Base-by-base conservation (phyloP, 2,113 vertebrate species). In the Eonycteris spelaea region DNA sequence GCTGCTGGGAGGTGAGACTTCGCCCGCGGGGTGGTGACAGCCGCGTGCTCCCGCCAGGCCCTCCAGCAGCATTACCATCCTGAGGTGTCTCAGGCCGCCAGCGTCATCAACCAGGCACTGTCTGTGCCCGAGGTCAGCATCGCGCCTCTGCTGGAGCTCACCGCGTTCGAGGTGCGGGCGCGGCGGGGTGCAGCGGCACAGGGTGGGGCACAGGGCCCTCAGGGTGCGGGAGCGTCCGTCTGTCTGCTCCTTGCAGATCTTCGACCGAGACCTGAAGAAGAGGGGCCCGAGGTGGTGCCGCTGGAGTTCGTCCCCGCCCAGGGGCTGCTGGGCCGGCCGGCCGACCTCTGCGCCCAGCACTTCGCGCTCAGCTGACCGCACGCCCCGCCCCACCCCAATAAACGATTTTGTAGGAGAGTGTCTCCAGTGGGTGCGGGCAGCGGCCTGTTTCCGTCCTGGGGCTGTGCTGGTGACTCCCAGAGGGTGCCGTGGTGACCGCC, bases 21-120 rank as follows among this genome's bases (percentile, higher is more conserved):
- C 19, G 33, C 65, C 35, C 35, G 9, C 3, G 35, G 19, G 35
- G 14, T 19, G 71, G 38, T 91, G 28, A 86, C 0, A 0, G 2
- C 33, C 24, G 0, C 0, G 0, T 30, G 12, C 33, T 22, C 59
- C 33, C 48, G 48, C 0, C 96, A 99, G 99, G 98, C 98, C 1
- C 98, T 99, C 33, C 99, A 99, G 98, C 99, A 87, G 51, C 99
- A 99, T 97, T 99, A 99, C 96, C 99, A 99, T 92, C 99, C 99
- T 1, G 99, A 99, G 77, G 99, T 99, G 96, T 98, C 99, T 95
- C 99, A 98, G 96, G 98, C 99, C 14, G 99, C 99, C 33, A 93
- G 98, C 84, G 22, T 96, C 16, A 99, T 99, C 96, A 99, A 98
- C 97, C 98, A 98, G 18, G 97, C 98, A 0, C 98, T 99, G 48